Evolutionary conservation across 1,140 invertebrate species (phyloP).

Genomic region (Cyclargus thomasi): DNA sequence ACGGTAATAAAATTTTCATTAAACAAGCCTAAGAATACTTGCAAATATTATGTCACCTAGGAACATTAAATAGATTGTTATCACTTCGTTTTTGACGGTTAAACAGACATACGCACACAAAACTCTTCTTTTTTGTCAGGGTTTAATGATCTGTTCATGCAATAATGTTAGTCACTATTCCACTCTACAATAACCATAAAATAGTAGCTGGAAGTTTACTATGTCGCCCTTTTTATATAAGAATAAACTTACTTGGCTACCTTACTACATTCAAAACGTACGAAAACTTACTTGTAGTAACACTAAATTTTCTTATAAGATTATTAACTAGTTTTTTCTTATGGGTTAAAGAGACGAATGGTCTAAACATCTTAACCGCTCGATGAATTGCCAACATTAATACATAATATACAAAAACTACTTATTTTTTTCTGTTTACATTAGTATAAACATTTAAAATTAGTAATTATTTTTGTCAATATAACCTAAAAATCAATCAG

Average conservation of each 20-base stretch:
- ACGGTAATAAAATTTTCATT: too few species aligned
- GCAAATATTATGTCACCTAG: too few species aligned
- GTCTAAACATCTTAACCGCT: background rate
- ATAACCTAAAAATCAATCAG: background rate
- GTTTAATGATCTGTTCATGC: too few species aligned
- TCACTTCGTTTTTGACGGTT: too few species aligned
- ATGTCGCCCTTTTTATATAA: too few species aligned
- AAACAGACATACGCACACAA: too few species aligned
- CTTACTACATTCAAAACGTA: background rate
- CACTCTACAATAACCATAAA: too few species aligned
- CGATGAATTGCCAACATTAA: background rate
- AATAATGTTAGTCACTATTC: too few species aligned
- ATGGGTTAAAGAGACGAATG: background rate
- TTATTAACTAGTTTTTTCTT: background rate
- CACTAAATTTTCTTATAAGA: background rate
- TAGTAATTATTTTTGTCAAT: background rate
- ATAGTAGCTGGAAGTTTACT: background rate
- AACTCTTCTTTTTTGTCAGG: too few species aligned
- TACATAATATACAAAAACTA: background rate
- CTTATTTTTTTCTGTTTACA: background rate
- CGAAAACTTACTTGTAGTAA: constrained; percentile 3
- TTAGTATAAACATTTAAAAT: background rate
- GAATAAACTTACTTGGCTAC: too few species aligned
- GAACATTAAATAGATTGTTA: too few species aligned
- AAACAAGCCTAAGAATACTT: too few species aligned